Conservation (phyloP, 2,797 vertebrate species). For the Cyprinodon diabolis region DNA sequence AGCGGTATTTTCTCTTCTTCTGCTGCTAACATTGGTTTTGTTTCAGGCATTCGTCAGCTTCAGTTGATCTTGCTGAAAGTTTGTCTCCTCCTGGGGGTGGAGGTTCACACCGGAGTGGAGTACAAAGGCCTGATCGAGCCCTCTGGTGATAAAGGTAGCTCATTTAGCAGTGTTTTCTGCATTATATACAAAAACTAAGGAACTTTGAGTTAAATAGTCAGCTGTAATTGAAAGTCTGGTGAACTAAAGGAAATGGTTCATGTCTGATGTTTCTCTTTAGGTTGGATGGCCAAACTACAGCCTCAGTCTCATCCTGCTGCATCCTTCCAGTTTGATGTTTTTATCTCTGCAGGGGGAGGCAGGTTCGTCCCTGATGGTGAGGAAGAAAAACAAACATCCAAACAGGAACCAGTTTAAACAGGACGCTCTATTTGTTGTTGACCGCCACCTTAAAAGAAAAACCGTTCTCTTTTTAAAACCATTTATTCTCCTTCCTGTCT, state of each 20-base stretch:
- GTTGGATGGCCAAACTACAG: conserved; percentile 86
- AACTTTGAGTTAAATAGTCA: not conserved
- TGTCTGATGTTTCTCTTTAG: conserved; percentile 47
- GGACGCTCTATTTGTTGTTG: conserved; percentile 8
- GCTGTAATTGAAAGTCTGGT: not conserved
- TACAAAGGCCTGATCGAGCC: conserved; percentile 83
- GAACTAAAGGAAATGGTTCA: not conserved
- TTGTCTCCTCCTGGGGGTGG: conserved; percentile 90
- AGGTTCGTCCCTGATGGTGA: conserved; percentile 91
- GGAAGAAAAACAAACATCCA: conserved; percentile 26
- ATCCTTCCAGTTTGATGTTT: conserved; percentile 88
- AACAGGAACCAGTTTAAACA: not conserved
- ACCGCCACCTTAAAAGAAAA: not conserved
- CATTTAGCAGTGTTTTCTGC: not conserved
- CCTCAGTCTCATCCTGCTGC: conserved; percentile 80
- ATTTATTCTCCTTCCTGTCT: not conserved
- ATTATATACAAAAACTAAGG: not conserved
- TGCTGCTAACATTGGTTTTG: not conserved
- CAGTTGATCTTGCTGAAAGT: conserved; percentile 92
- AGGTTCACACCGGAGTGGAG: conserved; percentile 86
- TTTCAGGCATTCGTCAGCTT: conserved; percentile 92
- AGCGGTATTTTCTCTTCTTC: no score
- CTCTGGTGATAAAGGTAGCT: conserved; percentile 60
- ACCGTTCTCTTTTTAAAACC: conserved; percentile 5
- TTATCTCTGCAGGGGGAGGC: conserved; percentile 92